Percentiles rank a stretch among this genome's conserved stretches.
Evolutionary conservation across 2,113 vertebrate genomes (phyloP).

Genomic region (Corydoras maculifer): DNA sequence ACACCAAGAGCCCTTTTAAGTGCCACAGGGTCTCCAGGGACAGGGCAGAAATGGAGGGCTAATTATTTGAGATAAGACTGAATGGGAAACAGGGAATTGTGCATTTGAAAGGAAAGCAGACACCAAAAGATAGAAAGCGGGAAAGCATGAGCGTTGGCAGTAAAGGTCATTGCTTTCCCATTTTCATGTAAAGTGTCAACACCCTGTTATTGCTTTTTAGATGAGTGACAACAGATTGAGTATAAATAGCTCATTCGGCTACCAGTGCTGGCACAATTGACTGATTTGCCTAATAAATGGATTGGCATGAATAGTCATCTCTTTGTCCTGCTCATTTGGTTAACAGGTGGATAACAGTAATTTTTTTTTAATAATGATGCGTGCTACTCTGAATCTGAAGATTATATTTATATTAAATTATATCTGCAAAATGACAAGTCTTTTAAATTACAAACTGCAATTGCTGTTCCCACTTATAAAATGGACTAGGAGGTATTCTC

Average conservation of each 20-base stretch:
- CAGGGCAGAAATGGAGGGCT: conserved; percentile 70
- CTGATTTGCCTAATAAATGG: conserved; percentile 59
- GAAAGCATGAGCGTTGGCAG: conserved; percentile 58
- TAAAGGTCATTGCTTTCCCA: conserved; percentile 81
- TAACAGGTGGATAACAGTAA: conserved; percentile 12
- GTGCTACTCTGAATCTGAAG: neutral
- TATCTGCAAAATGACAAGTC: no score
- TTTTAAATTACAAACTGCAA: no score
- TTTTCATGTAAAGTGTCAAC: conserved; percentile 74
- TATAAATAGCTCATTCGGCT: conserved; percentile 70
- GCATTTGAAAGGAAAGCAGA: conserved; percentile 62
- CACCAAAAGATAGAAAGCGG: conserved; percentile 27
- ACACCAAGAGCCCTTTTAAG: conserved; percentile 80
- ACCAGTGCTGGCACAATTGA: conserved; percentile 51
- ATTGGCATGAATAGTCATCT: conserved; percentile 61
- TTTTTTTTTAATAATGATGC: conserved; percentile 10
- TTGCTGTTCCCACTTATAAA: no score
- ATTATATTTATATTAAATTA: neutral
- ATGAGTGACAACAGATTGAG: conserved; percentile 71
- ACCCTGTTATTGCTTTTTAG: conserved; percentile 74
- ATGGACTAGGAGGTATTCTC: no score
- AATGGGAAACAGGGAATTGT: conserved; percentile 65
- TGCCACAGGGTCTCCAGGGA: conserved; percentile 73
- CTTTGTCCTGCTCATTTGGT: conserved; percentile 40
- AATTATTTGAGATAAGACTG: conserved; percentile 86